Conservation (phyloP, 2,797 vertebrate genomes). For the Acestrorhynchus altus region DNA sequence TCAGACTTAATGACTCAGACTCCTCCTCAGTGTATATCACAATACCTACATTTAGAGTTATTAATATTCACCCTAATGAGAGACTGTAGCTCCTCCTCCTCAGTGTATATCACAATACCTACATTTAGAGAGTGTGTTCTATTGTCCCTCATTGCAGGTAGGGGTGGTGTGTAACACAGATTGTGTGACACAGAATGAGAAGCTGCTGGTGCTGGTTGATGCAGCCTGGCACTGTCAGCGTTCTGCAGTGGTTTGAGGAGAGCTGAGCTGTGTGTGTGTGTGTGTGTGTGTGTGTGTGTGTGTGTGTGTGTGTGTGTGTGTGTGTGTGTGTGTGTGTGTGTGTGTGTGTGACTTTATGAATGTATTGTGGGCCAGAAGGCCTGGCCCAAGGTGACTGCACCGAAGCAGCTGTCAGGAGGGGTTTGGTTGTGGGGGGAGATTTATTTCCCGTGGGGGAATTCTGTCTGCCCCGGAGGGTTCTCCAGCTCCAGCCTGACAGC, state of each 20-base stretch:
- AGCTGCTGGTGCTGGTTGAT: not conserved
- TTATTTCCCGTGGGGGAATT: slow-evolving; percentile 60
- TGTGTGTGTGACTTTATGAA: slow-evolving; percentile 1
- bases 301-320: not conserved
- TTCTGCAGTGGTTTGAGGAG: not conserved
- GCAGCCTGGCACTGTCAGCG: not conserved
- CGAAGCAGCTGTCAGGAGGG: slow-evolving; percentile 69
- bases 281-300: not conserved
- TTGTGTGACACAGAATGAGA: not conserved
- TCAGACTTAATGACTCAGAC: no score
- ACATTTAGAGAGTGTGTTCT: no score
- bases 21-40: no score
- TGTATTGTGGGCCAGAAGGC: slow-evolving; percentile 32
- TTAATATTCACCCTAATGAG: no score
- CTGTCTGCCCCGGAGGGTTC: slow-evolving; percentile 3
- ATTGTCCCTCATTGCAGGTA: no score
- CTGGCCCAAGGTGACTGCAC: slow-evolving; percentile 64
- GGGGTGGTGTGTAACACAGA: not conserved
- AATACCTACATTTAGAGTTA: no score
- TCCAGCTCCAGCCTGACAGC: slow-evolving; percentile 24
- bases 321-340: slow-evolving; percentile 7
- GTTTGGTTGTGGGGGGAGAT: slow-evolving; percentile 59
- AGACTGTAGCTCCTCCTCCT: no score
- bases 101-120: no score
- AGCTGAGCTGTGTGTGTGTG: not conserved